A percentile compares a stretch with the other conserved stretches of the same genome.
phyloP scores from a whole-genome alignment of 2,888 invertebrate genomes.

The Eupithecia insigniata region DNA sequence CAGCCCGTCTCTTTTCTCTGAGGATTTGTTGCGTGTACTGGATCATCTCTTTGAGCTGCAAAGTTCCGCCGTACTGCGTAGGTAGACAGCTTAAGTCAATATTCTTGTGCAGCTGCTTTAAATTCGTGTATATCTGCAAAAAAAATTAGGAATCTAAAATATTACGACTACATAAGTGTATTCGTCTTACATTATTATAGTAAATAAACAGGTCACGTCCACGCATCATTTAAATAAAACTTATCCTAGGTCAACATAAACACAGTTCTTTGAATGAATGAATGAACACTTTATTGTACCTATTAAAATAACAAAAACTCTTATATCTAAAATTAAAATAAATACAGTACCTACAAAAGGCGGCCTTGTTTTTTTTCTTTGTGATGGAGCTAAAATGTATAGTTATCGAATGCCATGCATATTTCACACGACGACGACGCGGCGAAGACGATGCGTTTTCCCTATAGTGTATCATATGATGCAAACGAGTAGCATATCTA shows the following conservation, averaged over 20 bases:
- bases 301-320: no score
- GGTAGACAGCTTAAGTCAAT: constrained; percentile 87
- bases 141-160: background rate
- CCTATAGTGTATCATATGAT: background rate
- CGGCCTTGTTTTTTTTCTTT: no score
- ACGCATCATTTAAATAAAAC: background rate
- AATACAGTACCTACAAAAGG: no score
- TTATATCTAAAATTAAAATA: no score
- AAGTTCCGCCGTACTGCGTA: constrained; percentile 88
- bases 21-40: constrained; percentile 87
- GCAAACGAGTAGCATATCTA: constrained; percentile 1
- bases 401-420: background rate
- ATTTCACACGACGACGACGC: constrained; percentile 1
- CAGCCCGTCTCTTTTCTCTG: constrained; percentile 81
- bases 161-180: background rate
- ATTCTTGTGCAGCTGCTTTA: constrained; percentile 84
- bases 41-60: constrained; percentile 89
- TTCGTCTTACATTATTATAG: background rate
- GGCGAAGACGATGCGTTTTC: constrained; percentile 1
- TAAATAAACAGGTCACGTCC: background rate
- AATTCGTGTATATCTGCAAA: constrained; percentile 83
- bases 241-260: background rate
- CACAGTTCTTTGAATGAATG: no score
- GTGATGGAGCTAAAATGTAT: background rate
- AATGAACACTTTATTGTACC: no score